Base-by-base conservation (phyloP, 1,140 invertebrate species). In the Drosophila kurseongensis region DNA sequence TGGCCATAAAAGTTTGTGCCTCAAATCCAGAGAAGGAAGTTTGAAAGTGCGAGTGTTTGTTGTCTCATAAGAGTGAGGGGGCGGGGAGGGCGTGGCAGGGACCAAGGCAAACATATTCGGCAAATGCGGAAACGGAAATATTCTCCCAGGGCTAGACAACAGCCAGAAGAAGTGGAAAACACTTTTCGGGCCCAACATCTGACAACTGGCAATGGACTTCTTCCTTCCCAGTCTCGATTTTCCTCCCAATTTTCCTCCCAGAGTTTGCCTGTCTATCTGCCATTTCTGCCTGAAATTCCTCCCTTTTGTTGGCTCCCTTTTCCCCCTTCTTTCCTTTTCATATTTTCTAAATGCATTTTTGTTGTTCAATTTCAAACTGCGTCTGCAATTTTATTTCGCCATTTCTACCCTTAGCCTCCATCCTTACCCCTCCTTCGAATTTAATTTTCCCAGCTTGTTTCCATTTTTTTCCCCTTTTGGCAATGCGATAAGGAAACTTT, bases 331-430 rank as follows among this genome's bases (percentile, higher is more conserved):
- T 71, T 62, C 50, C 68, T 55, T 75, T 68, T 78, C 78, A 85
- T 78, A 85, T 85, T 88, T 78, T 83, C 84, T 88, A 88, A 88
- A 88, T 88, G 83, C 83, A 88, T 88, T 88, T 88, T 89, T 88
- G 84, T 88, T 88, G 83, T 88, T 88, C 84, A 88, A 88, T 88
- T 88, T 83, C 61, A 58, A 89, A 89, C 83, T 73, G 84, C 84
- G 76, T 83, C 84, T 88, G 82, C 82, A 86, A 86, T 88, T 86
- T 86, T 86, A 88, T 86, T 83, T 88, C 18, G 65, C 66, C 36
- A 7, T 56, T 66, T 47, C 68, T 40, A 47, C 60, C 27, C 29
- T 32, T 58, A 61, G 35, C 12, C 42, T 32, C 23, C 16, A 23
- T 72, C 9, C 29, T 32, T 48, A 10, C 9, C 10, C 10, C 14